Evolutionary conservation across 2,113 vertebrate genomes (phyloP), one percentile per base, ranked within the genome.

Genomic region (Erythrolamprus reginae): DNA sequence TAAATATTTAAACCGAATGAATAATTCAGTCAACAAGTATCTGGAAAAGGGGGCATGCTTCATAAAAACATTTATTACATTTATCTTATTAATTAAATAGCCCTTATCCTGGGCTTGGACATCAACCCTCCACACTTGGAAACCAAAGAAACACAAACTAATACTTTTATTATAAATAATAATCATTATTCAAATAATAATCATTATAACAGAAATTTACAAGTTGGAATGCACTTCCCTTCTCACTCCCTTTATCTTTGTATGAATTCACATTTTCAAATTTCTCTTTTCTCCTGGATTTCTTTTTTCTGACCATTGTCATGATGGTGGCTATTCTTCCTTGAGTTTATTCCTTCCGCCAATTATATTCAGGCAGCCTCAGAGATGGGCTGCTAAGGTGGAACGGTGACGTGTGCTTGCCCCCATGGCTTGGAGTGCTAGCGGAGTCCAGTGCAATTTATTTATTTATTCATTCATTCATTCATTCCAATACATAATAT

Each of bases 11-110:
- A 70, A 58, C 56, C 23, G 86, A 70, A 51, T 83, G 2, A 26
- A 86, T 15, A 65, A 10, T 77, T 7, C 70, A 77, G 7, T 77
- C 70, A 42, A 42, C 33, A 42, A 77, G 26, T n/a, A n/a, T 89
- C 89, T 90, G n/a, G 70, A 52, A 87, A n/a, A 19, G 23, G 84
- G 84, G n/a, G 87, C 92, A 86, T 91, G 88, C 24, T 33, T 92
- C 55, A 55, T 77, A 17, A 0, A 65, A 12, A 17, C 47, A 10
- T 89, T 33, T 91, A 93, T 77, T 48, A 24, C 0, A 51, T 90
- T 84, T 45, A 23, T 61, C 26, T 77, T 77, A 77, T 38, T 42
- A 77, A 42, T 77, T 38, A 77, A 77, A 19, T 21, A 15, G 33
- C 17, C 42, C 33, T 9, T 77, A 33, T 3, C n/a, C 65, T 77